A percentile compares a stretch with the other conserved stretches of the same genome.
phyloP scores from a whole-genome alignment of 2,113 vertebrate genomes.

The Fregetta grallaria region DNA sequence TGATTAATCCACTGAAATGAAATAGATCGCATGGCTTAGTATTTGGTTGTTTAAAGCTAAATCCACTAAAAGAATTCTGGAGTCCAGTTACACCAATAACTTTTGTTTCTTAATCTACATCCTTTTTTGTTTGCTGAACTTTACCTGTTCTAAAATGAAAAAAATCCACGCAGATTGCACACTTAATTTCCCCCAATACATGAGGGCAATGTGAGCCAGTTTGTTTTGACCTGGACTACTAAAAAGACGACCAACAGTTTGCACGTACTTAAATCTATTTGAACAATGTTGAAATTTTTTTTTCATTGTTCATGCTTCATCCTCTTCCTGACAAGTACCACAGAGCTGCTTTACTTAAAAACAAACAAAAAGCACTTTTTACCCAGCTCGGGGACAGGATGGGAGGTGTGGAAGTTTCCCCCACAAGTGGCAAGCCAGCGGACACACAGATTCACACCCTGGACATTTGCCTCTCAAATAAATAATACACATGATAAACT shows the following conservation, averaged over 20 bases:
- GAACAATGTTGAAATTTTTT: not conserved
- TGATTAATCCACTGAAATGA: constrained; percentile 54
- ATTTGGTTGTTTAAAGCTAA: constrained; percentile 42
- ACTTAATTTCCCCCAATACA: not conserved
- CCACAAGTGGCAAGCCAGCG: not conserved
- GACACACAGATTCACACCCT: not conserved
- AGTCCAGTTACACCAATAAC: constrained; percentile 58
- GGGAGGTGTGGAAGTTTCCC: not conserved
- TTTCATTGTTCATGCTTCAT: constrained; percentile 30
- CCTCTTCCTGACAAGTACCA: constrained; percentile 26
- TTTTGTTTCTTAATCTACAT: constrained; percentile 21
- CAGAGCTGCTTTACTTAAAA: constrained; percentile 9
- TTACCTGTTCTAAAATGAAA: constrained; percentile 1
- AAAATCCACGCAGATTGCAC: not conserved
- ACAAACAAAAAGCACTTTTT: constrained; percentile 20
- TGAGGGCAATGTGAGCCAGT: not conserved
- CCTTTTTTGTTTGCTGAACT: constrained; percentile 11
- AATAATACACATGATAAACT: not conserved
- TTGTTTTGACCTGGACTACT: not conserved
- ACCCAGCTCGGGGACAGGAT: not conserved
- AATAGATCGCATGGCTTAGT: constrained; percentile 27
- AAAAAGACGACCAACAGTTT: not conserved
- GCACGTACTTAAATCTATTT: not conserved
- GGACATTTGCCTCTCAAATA: not conserved
- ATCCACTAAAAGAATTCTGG: constrained; percentile 42